phyloP scores from a whole-genome alignment of 2,888 invertebrate species.

The Lithophane leautieri region DNA sequence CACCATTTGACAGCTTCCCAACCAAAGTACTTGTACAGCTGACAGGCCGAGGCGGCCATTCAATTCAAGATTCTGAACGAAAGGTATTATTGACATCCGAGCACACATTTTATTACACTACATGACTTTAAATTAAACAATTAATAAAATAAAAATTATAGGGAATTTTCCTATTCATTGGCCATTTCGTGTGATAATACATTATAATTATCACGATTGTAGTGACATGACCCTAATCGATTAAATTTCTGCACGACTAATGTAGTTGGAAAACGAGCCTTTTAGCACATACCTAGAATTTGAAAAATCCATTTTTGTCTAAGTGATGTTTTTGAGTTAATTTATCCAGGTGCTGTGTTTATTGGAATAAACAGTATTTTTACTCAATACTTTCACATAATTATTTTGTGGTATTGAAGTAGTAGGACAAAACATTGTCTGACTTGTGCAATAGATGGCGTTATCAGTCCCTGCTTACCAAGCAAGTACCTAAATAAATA shows the following conservation, averaged over 20 bases:
- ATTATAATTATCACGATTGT: slow-evolving; percentile 33
- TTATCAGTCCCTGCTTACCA: slow-evolving; percentile 1
- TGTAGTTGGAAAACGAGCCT: slow-evolving; percentile 17
- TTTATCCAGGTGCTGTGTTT: background rate
- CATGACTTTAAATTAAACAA: slow-evolving; percentile 19
- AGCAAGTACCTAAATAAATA: background rate
- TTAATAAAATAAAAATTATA: slow-evolving; percentile 8
- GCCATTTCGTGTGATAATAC: slow-evolving; percentile 27
- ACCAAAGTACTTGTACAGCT: slow-evolving; percentile 76
- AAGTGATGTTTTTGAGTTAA: background rate
- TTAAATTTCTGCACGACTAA: slow-evolving; percentile 58
- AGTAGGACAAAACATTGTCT: background rate
- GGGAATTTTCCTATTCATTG: background rate
- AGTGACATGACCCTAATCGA: slow-evolving; percentile 55
- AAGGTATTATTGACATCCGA: slow-evolving; percentile 37
- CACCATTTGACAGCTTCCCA: slow-evolving; percentile 78
- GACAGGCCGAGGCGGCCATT: slow-evolving; percentile 78
- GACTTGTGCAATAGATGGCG: slow-evolving; percentile 46
- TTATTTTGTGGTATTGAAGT: background rate
- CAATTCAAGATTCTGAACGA: slow-evolving; percentile 72
- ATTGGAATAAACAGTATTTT: background rate
- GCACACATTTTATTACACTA: slow-evolving; percentile 12
- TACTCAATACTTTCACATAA: background rate
- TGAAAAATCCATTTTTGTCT: background rate
- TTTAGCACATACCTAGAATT: background rate